A percentile compares a stretch with the other conserved stretches of the same genome.
phyloP scores from a whole-genome alignment of 2,888 invertebrate genomes.

The Agonopterix arenella region DNA sequence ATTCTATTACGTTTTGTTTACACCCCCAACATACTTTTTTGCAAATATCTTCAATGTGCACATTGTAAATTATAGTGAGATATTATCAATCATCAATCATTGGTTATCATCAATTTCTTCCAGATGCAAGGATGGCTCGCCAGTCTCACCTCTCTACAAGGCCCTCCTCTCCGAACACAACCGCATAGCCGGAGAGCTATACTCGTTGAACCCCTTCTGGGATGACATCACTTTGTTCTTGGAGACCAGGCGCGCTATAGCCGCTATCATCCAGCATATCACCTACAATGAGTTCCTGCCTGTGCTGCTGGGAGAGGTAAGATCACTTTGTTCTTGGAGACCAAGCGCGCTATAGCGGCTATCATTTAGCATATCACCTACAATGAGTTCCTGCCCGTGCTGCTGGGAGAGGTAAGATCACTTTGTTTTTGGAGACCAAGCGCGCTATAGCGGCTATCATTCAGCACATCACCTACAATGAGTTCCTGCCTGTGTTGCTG shows the following conservation, averaged over 20 bases:
- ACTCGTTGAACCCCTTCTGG: conserved; percentile 86
- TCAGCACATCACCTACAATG: no score
- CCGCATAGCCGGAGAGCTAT: conserved; percentile 83
- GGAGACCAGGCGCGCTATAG: conserved; percentile 84
- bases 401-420: conserved; percentile 78
- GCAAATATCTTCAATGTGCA: no score
- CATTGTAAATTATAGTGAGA: no score
- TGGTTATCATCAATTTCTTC: neutral
- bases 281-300: conserved; percentile 91
- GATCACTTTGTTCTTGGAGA: conserved; percentile 7
- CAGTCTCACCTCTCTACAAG: conserved; percentile 84
- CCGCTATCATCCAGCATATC: conserved; percentile 89
- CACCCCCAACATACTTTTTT: no score
- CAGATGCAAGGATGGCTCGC: conserved; percentile 79
- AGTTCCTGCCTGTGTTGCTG: no score
- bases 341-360: no score
- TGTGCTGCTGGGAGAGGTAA: conserved; percentile 84
- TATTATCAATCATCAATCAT: no score
- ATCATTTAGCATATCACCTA: conserved; percentile 81
- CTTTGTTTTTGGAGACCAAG: no score
- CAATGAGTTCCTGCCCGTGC: conserved; percentile 87
- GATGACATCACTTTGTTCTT: conserved; percentile 85
- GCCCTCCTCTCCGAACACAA: conserved; percentile 87
- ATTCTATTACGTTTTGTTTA: no score
- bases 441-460: no score